Evolutionary conservation across 2,888 invertebrate genomes (phyloP), one percentile per base, ranked within the genome.

Genomic region (Lasioglossum figueresi): DNA sequence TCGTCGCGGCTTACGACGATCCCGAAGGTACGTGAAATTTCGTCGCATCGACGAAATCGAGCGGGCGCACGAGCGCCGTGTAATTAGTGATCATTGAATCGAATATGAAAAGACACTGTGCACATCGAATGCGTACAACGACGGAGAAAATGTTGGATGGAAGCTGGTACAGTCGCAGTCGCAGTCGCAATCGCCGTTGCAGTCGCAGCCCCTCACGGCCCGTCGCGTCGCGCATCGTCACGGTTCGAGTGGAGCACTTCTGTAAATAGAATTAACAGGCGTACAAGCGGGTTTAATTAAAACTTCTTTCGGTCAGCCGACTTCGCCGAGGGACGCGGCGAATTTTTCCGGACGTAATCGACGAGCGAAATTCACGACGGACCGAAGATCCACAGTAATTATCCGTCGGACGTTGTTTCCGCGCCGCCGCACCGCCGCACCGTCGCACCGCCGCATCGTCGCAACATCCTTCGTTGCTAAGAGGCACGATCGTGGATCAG

Each of bases 71-170:
- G 45, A 72, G 75, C 45, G 34, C 37, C 16, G 23, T 59, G 85
- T 80, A 85, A 85, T 85, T 84, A 85, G 80, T 34, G 84, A 71
- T 72, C 85, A 76, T 84, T 85, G 70, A 80, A 75, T 68, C 85
- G 71, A 75, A 63, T 19, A 45, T 52, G 52, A 63, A 75, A 80
- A 56, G 84, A 74, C 31, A n/a, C n/a, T 27, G n/a, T 5, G 70
- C 37, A 27, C 52, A 43, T 76, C 40, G 52, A n/a, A 48, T 56
- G 63, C 78, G 75, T 43, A 40, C 8, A 1, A 19, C n/a, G 56
- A 68, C 45, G 40, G 37, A 66, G 63, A 78, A 84, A 80, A 72
- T 40, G 5, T 19, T 56, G n/a, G 63, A 48, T 8, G 37, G 40
- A 56, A 27, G 63, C 59, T 16, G 27, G 63, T 31, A 31, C 63